Percentiles rank a stretch among this genome's conserved stretches.
phyloP scores from a whole-genome alignment of 2,888 invertebrate species.

The Aleiodes testaceus region DNA sequence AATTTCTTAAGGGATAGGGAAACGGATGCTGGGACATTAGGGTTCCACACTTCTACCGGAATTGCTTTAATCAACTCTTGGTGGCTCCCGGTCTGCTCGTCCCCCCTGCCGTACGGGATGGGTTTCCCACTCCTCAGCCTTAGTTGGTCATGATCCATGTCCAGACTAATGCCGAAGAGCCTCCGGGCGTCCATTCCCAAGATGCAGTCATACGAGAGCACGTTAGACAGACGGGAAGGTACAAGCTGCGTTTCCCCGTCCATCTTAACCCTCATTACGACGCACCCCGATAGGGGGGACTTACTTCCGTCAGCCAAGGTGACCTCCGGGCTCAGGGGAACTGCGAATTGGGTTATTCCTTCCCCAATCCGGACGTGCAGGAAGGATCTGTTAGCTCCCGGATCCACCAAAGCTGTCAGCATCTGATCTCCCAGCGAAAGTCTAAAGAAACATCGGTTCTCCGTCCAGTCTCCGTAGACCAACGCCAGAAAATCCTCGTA shows the following conservation, averaged over 20 bases:
- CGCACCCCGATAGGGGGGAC: not conserved
- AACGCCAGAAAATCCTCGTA: conserved; percentile 4
- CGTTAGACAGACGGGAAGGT: not conserved
- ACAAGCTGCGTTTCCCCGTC: not conserved
- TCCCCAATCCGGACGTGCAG: not conserved
- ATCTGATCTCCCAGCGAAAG: not conserved
- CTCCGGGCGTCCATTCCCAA: not conserved
- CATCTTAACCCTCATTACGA: not conserved
- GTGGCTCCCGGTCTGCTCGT: no score
- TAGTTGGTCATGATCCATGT: no score
- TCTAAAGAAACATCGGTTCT: not conserved
- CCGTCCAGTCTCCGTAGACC: not conserved
- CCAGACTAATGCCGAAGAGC: no score
- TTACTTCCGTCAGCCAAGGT: not conserved
- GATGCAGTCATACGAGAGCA: not conserved
- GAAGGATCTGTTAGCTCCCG: not conserved
- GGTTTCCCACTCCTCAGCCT: no score
- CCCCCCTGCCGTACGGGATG: no score
- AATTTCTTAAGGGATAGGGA: no score
- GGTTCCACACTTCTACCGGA: no score
- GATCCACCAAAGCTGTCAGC: not conserved
- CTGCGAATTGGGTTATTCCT: not conserved
- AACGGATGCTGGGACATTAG: no score
- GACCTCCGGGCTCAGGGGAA: not conserved
- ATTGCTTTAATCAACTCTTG: no score